phyloP scores from a whole-genome alignment of 2,113 vertebrate genomes.

The Pachycephala philippinensis region DNA sequence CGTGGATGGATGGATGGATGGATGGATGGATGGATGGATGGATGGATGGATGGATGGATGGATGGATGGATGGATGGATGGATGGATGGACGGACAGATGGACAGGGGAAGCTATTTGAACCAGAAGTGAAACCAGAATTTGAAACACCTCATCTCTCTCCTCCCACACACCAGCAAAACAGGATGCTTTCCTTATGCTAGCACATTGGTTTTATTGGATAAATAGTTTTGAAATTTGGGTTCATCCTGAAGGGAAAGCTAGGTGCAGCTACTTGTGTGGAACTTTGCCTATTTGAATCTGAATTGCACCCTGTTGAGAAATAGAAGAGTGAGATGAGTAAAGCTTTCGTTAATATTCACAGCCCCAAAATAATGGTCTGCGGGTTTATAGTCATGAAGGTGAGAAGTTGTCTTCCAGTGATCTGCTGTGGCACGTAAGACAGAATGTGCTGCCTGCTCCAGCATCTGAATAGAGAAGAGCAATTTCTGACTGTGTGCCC shows the following conservation, averaged over 20 bases:
- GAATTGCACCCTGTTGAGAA: neutral
- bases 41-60: neutral
- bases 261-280: neutral
- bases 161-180: neutral
- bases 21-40: neutral
- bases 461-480: neutral
- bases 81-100: rapidly evolving
- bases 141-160: neutral
- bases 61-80: neutral
- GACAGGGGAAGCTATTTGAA: neutral
- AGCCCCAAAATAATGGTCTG: neutral
- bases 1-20: neutral
- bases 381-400: neutral
- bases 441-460: neutral
- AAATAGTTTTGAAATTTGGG: neutral
- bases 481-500: neutral
- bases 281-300: neutral
- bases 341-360: slow-evolving; percentile 24
- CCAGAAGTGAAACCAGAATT: neutral
- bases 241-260: neutral
- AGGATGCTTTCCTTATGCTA: neutral
- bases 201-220: neutral
- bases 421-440: neutral
- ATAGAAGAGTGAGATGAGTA: neutral
- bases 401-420: neutral